Base-by-base conservation (phyloP, 2,113 vertebrate species). In the Pagrus major region DNA sequence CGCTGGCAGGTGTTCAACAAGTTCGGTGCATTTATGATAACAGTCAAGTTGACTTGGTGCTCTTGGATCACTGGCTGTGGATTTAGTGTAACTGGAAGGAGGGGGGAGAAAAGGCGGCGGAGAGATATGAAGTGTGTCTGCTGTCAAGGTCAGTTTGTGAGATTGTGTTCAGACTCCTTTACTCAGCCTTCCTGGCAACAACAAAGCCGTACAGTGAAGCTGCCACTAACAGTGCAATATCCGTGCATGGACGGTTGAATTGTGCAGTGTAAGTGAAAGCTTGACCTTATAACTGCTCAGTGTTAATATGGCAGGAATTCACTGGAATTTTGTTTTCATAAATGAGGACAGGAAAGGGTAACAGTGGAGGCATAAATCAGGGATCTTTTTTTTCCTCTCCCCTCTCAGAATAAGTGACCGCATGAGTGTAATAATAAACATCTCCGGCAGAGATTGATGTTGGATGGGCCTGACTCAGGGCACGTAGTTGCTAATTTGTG, bases 381-480 rank as follows among this genome's bases (percentile, higher is more conserved):
- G 60, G 54, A 21, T 61, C 83, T 83, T 76, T 81, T 69, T 71
- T 72, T 14, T 68, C 44, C 70, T 52, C 76, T 64, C 65, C 58
- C 68, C 65, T 85, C 65, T 85, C 58, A 78, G 79, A 92, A 87
- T 89, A 86, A 88, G 91, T 87, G 85, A 84, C 85, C 11, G 27
- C 87, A 87, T 76, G 79, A 78, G 90, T 89, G 84, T 88, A 92
- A 93, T 91, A 94, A 94, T 88, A 95, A 94, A 94, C 92, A 93
- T 86, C 23, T 56, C 58, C 69, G 86, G 67, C 85, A 84, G 83
- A 93, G 93, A 92, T 83, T 75, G 80, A 92, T 90, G 88, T 81
- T 20, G 64, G 88, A 92, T 80, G 89, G 89, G 86, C 88, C 91
- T 94, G 94, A 94, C 90, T 75, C n/a, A 82, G 89, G 87, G 94